These are phyloP conservation scores for Aphidius gifuensis DNA, from an alignment of 1,140 invertebrate species.

Conservation along the genomic window DNA sequence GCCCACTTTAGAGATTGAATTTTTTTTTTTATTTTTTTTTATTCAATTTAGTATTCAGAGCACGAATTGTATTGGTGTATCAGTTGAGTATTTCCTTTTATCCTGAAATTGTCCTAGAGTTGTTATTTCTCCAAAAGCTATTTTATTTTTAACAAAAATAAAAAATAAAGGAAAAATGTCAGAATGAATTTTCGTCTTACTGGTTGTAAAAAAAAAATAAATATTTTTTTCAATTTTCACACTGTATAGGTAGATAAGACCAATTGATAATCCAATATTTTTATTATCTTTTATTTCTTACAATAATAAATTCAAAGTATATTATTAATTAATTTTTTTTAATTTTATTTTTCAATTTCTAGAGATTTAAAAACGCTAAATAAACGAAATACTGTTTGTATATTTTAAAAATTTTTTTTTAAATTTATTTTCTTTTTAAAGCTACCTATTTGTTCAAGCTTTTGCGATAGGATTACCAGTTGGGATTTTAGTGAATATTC, in stretches of 20 bases:
- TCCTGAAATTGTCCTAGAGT: too few relatives aligned
- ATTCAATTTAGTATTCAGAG: too few relatives aligned
- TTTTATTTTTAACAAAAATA: neutral
- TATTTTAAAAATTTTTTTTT: too few relatives aligned
- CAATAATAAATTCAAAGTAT: too few relatives aligned
- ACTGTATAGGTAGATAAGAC: too few relatives aligned
- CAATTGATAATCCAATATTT: too few relatives aligned
- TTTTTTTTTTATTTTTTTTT: too few relatives aligned
- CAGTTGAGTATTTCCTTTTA: too few relatives aligned
- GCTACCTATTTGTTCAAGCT: slow-evolving; percentile 6
- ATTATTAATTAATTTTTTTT: neutral
- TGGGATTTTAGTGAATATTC: slow-evolving; percentile 9
- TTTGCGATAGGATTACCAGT: slow-evolving; percentile 15
- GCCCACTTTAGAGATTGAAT: too few relatives aligned
- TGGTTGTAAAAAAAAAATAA: neutral
- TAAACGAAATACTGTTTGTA: neutral
- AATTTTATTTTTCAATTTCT: neutral
- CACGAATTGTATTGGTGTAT: too few relatives aligned
- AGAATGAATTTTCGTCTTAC: neutral
- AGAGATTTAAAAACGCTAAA: neutral
- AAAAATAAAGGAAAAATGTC: neutral
- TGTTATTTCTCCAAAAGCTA: neutral
- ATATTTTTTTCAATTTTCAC: too few relatives aligned
- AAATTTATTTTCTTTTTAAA: neutral
- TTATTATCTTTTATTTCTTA: too few relatives aligned